Base-by-base conservation (phyloP, 2,113 vertebrate genomes). In the Ailurus styani region DNA sequence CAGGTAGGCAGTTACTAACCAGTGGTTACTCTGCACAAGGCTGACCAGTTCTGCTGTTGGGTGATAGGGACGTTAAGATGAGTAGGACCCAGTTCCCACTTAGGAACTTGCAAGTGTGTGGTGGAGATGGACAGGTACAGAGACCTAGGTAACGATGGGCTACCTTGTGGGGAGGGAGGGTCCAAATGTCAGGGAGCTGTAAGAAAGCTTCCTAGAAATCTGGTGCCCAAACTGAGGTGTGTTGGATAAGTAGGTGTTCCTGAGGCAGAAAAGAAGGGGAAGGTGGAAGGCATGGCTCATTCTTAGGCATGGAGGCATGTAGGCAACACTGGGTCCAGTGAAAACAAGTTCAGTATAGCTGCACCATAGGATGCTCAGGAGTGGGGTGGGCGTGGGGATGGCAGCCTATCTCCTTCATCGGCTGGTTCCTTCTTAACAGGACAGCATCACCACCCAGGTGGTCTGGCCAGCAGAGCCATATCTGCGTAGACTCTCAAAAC, bases 361-460 rank as follows among this genome's bases (percentile, higher is more conserved):
- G 47, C 70, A 31, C 42, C 10, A 8, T 14, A 3, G 52, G 9
- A 23, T 18, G 21, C 12, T 0, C 1, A 0, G 29, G 73, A 42
- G 29, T 21, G 2, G 6, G n/a, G 6, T 20, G 54, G 12, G 1
- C 23, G 2, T 11, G 29, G 15, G 1, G 34, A 0, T 18, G n/a
- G 45, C 21, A 29, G 10, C 1, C 4, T 21, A 27, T 75, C 60
- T 37, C 42, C 50, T 55, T 47, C 25, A 40, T 15, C 31, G 5
- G 1, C 13, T 25, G 37, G 9, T 34, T 62, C 23, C 12, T 88
- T 37, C 34, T 68, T 6, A 42, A 2, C 0, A 37, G 50, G 23
- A 6, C 5, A 3, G 0, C 9, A 2, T 50, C 18, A 0, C 2
- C 0, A 0, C 20, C 25, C 54, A 1, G 1, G 13, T 27, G 64